Percentiles rank a stretch among this genome's conserved stretches.
Conservation (phyloP, 1,140 invertebrate species). For the Paralvinella palmiformis region DNA sequence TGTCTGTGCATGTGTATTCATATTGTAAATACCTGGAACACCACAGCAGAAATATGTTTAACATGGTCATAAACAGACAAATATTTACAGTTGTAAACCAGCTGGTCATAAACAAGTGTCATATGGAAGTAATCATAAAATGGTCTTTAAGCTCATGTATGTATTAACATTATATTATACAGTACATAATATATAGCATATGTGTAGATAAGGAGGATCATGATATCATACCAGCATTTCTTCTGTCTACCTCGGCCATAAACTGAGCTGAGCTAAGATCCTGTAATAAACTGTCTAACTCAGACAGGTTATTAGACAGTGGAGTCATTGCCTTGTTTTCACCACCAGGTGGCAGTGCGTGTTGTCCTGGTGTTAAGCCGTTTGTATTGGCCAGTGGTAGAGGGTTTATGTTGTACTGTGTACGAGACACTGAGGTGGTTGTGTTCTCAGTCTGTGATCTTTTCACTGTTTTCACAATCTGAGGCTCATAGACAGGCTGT, state of each 20-base stretch:
- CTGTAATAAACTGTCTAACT: constrained; percentile 83
- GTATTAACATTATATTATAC: too few species aligned
- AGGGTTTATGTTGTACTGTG: too few species aligned
- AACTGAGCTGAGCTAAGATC: constrained; percentile 81
- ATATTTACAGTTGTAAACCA: too few species aligned
- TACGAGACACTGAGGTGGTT: background rate
- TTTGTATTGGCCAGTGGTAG: background rate
- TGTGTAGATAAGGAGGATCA: background rate
- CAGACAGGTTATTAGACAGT: constrained; percentile 75
- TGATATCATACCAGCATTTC: constrained; percentile 15
- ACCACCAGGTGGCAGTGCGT: background rate
- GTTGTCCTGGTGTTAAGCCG: background rate
- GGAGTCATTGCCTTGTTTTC: constrained; percentile 38
- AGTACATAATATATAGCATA: background rate
- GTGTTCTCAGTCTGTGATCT: constrained; percentile 57
- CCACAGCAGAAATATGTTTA: too few species aligned
- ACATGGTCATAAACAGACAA: too few species aligned
- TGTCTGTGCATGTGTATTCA: too few species aligned
- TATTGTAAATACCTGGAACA: too few species aligned
- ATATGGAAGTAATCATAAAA: too few species aligned
- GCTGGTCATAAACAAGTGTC: too few species aligned
- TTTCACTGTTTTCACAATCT: constrained; percentile 36
- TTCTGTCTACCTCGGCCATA: constrained; percentile 50
- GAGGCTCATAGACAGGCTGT: constrained; percentile 36
- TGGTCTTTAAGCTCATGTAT: too few species aligned